Conservation (phyloP, 2,888 invertebrate genomes). For the Philonicus albiceps region DNA sequence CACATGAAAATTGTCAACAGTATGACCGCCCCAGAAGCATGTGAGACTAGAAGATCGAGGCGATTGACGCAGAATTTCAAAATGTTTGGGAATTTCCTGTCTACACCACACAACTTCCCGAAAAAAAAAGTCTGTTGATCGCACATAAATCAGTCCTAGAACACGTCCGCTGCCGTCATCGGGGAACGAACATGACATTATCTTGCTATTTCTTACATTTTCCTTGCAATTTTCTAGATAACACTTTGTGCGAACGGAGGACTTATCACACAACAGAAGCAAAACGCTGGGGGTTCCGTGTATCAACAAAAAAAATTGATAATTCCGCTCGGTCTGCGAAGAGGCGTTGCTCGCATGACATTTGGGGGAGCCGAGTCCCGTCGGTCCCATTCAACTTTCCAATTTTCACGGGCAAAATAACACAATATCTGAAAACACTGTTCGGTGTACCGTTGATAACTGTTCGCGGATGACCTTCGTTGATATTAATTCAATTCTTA, state of each 20-base stretch:
- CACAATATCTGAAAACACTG: not conserved
- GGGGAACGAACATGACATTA: not conserved
- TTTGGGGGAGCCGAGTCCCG: not conserved
- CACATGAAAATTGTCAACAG: not conserved
- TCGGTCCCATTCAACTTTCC: not conserved
- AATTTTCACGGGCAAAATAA: slow-evolving; percentile 3
- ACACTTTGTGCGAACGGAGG: not conserved
- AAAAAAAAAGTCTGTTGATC: not conserved
- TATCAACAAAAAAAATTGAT: slow-evolving; percentile 25
- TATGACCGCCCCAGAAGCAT: not conserved
- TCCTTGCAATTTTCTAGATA: slow-evolving; percentile 11
- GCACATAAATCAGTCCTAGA: not conserved
- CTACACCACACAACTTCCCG: not conserved
- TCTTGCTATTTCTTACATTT: slow-evolving; percentile 9
- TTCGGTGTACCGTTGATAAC: not conserved
- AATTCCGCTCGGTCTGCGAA: not conserved
- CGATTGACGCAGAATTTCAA: not conserved
- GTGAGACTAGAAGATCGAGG: not conserved
- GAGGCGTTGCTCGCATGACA: slow-evolving; percentile 38
- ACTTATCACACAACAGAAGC: not conserved
- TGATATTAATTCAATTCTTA: slow-evolving; percentile 37
- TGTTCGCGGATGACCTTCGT: not conserved
- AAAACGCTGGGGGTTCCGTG: not conserved
- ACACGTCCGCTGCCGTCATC: slow-evolving; percentile 15
- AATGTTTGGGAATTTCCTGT: slow-evolving; percentile 20